Evolutionary conservation across 1,140 invertebrate genomes (phyloP).

Genomic region (Drosophila rufa): DNA sequence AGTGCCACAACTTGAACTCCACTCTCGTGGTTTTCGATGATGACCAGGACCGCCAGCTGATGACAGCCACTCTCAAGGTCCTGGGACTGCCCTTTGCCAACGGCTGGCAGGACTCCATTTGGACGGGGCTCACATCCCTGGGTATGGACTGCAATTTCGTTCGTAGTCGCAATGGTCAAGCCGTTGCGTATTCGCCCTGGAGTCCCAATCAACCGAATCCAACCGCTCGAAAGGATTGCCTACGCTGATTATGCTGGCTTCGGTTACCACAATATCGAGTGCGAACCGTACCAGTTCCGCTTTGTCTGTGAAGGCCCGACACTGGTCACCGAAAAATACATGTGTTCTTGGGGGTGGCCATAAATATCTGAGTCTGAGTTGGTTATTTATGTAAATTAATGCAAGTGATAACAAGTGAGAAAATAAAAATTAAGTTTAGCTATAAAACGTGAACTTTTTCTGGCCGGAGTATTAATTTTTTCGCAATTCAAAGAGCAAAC

Average conservation of each 20-base stretch:
- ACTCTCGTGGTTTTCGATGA: slow-evolving; percentile 18
- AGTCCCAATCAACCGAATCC: slow-evolving; percentile 24
- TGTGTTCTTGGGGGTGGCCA: slow-evolving; percentile 25
- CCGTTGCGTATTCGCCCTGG: slow-evolving; percentile 36
- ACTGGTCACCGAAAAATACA: slow-evolving; percentile 15
- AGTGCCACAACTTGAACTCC: slow-evolving; percentile 13
- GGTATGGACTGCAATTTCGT: slow-evolving; percentile 10
- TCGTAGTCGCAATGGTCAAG: not conserved
- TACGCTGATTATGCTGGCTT: slow-evolving; percentile 25
- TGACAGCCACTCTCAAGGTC: slow-evolving; percentile 19
- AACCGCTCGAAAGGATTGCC: slow-evolving; percentile 6
- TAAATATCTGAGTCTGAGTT: not conserved
- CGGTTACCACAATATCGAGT: slow-evolving; percentile 38
- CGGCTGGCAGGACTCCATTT: slow-evolving; percentile 26
- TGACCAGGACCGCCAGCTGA: slow-evolving; percentile 10
- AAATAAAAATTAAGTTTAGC: slow-evolving; percentile 4
- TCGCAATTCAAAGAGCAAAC: not conserved
- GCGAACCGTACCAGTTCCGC: slow-evolving; percentile 19
- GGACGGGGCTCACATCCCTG: slow-evolving; percentile 35
- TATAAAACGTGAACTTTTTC: not conserved
- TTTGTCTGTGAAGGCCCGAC: slow-evolving; percentile 21
- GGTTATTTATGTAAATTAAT: not conserved
- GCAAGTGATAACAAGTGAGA: not conserved
- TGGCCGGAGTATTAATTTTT: not conserved
- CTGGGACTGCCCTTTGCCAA: slow-evolving; percentile 23